These are phyloP conservation scores for Ips nitidus DNA, from an alignment of 1,140 invertebrate species.

Conservation along the genomic window DNA sequence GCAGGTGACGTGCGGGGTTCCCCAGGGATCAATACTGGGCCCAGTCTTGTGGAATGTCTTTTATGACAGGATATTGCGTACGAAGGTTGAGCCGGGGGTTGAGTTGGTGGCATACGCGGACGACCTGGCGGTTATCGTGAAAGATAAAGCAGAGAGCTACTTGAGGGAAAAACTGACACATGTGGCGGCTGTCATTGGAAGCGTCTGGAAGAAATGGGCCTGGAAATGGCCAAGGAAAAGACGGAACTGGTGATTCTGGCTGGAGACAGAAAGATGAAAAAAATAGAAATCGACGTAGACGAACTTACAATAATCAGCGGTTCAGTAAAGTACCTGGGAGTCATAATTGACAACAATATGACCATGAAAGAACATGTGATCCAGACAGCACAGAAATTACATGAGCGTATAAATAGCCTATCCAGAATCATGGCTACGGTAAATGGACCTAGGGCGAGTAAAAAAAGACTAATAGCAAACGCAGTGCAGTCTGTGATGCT, in stretches of 20 bases:
- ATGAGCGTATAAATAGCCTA: slow-evolving; percentile 1
- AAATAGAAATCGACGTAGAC: neutral
- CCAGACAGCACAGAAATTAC: neutral
- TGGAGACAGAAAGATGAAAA: neutral
- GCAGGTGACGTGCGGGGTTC: slow-evolving; percentile 1
- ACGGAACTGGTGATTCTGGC: neutral
- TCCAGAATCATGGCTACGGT: slow-evolving; percentile 11
- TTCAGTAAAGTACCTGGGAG: slow-evolving; percentile 10
- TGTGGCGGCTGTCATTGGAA: neutral
- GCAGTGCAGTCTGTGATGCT: neutral
- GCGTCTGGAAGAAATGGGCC: neutral
- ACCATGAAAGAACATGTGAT: slow-evolving; percentile 5
- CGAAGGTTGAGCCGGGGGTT: slow-evolving; percentile 30
- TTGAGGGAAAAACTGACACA: neutral
- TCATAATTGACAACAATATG: neutral
- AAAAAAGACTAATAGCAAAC: neutral
- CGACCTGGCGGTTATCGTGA: slow-evolving; percentile 39
- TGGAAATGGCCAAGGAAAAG: neutral
- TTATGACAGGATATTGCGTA: slow-evolving; percentile 41
- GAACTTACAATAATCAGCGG: neutral
- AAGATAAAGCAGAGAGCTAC: neutral
- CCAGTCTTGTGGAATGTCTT: slow-evolving; percentile 17
- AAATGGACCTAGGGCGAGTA: neutral
- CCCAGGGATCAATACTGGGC: slow-evolving; percentile 13
- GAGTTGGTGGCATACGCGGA: slow-evolving; percentile 44